These are phyloP conservation scores for Crotophaga sulcirostris DNA, from an alignment of 2,113 vertebrate species.

Conservation along the genomic window DNA sequence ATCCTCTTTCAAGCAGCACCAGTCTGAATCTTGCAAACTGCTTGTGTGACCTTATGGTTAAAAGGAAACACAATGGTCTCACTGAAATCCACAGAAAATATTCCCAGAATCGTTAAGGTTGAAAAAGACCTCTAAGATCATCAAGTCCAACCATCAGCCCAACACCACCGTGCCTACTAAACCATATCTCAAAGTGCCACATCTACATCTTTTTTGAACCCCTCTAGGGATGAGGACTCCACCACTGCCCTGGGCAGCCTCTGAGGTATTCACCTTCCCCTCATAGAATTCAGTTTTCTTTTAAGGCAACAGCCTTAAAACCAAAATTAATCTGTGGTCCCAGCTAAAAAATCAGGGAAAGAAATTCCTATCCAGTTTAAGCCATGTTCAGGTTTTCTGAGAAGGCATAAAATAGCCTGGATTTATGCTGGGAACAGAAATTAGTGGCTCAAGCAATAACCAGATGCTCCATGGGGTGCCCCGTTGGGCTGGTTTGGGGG, in stretches of 20 bases:
- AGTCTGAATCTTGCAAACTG: not conserved
- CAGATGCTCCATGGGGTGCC: not conserved
- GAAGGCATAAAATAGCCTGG: accelerated
- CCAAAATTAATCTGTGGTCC: not conserved
- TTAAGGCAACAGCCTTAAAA: not conserved
- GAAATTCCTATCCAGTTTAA: not conserved
- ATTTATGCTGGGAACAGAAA: not conserved
- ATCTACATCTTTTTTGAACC: too few species aligned
- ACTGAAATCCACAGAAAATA: not conserved
- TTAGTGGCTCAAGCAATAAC: accelerated
- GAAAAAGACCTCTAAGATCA: too few species aligned
- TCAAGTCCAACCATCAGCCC: too few species aligned
- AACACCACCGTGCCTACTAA: too few species aligned
- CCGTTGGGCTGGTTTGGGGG: not conserved
- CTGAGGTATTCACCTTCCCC: not conserved
- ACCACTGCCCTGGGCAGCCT: too few species aligned
- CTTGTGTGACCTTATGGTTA: not conserved
- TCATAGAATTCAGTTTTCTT: not conserved
- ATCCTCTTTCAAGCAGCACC: not conserved
- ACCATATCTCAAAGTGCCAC: too few species aligned
- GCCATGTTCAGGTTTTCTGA: accelerated
- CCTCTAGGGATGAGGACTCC: too few species aligned
- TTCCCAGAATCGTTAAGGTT: too few species aligned
- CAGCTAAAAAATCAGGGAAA: not conserved
- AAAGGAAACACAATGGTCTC: accelerated